phyloP scores from a whole-genome alignment of 1,140 invertebrate genomes.

The Probaryconus sp. region DNA sequence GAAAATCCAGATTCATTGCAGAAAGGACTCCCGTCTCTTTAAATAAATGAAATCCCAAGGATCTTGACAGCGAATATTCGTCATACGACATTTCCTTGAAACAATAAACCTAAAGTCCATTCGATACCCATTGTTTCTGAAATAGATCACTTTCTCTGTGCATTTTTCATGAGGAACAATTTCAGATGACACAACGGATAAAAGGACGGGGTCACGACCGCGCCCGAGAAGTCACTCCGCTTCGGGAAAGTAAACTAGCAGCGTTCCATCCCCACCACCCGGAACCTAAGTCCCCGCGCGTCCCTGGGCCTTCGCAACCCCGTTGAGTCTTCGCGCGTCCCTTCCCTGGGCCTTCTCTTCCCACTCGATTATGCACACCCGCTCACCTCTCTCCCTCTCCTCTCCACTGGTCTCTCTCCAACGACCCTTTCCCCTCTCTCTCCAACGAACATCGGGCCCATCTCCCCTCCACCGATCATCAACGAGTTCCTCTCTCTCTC shows the following conservation, averaged over 20 bases:
- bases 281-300: constrained; percentile 42
- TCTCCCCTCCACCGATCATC: too few species aligned
- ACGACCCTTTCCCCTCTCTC: constrained; percentile 17
- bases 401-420: neutral
- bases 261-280: constrained; percentile 76
- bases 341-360: constrained; percentile 26
- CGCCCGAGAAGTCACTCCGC: constrained; percentile 71
- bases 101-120: too few species aligned
- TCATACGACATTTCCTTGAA: too few species aligned
- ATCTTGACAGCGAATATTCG: too few species aligned
- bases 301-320: constrained; percentile 23
- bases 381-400: constrained; percentile 1
- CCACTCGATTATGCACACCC: constrained; percentile 23
- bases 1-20: too few species aligned
- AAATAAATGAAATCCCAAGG: too few species aligned
- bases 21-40: too few species aligned
- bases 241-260: constrained; percentile 78
- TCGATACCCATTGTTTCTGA: constrained; percentile 1
- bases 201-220: constrained; percentile 72
- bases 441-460: too few species aligned
- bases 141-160: constrained; percentile 11
- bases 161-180: constrained; percentile 14
- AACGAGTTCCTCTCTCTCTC: too few species aligned
- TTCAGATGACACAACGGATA: constrained; percentile 51
- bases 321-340: constrained; percentile 46